These are phyloP conservation scores for Carabus problematicus DNA, from an alignment of 2,888 invertebrate genomes.

Conservation along the genomic window DNA sequence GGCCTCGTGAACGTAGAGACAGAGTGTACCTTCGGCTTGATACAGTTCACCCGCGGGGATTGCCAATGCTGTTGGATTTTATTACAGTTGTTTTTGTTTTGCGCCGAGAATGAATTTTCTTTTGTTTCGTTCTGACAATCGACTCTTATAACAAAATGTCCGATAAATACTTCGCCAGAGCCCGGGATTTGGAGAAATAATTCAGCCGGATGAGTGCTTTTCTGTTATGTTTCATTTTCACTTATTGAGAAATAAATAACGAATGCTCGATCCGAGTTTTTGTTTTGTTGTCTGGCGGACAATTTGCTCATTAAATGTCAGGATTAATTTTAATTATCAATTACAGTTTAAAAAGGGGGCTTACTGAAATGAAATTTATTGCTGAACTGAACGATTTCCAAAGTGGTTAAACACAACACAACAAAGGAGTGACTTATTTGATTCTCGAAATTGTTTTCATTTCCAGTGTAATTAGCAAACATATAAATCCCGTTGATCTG, in stretches of 20 bases:
- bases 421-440: no score
- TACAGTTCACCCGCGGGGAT: conserved; percentile 38
- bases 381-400: no score
- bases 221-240: conserved; percentile 13
- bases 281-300: no score
- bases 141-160: conserved; percentile 35
- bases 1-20: no score
- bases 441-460: no score
- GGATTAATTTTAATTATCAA: no score
- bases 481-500: no score
- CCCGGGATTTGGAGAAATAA: conserved; percentile 31
- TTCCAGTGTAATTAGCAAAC: no score
- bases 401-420: no score
- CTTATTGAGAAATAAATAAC: conserved; percentile 32
- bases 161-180: conserved; percentile 32
- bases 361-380: no score
- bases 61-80: conserved; percentile 54
- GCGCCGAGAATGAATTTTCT: conserved; percentile 39
- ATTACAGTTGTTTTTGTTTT: conserved; percentile 59
- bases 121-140: conserved; percentile 36
- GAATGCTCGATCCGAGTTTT: neutral
- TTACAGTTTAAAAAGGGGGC: no score
- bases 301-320: no score
- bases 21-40: conserved; percentile 20
- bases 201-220: conserved; percentile 31